Conservation (phyloP, 2,888 invertebrate species). For the Melanargia galathea region DNA sequence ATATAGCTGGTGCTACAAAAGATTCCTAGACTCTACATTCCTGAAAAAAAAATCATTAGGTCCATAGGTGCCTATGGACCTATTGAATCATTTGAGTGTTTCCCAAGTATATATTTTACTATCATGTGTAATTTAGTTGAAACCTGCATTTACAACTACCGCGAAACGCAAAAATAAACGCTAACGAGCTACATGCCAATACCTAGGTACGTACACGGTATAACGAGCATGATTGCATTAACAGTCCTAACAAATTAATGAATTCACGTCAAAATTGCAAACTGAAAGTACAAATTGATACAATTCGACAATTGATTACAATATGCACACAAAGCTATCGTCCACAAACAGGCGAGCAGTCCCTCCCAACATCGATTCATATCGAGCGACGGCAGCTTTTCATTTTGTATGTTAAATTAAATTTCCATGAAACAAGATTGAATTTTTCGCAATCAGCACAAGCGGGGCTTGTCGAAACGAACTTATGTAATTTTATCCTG, state of each 20-base stretch:
- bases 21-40: too few species aligned
- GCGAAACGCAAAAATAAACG: conserved; percentile 27
- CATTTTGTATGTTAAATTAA: conserved; percentile 82
- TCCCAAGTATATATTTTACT: not conserved
- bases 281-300: conserved; percentile 76
- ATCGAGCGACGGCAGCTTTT: conserved; percentile 76
- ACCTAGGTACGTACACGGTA: conserved; percentile 38
- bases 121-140: conserved; percentile 1
- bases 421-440: conserved; percentile 82
- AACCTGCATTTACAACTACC: conserved; percentile 11
- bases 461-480: conserved; percentile 58
- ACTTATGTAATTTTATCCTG: conserved; percentile 53
- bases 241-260: conserved; percentile 67
- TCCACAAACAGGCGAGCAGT: conserved; percentile 78
- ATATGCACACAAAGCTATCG: conserved; percentile 76
- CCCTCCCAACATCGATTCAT: conserved; percentile 76
- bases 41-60: too few species aligned
- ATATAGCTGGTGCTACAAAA: too few species aligned
- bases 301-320: conserved; percentile 79
- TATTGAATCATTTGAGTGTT: too few species aligned
- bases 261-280: conserved; percentile 76
- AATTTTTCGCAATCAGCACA: conserved; percentile 81
- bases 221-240: conserved; percentile 50
- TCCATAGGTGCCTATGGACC: too few species aligned
- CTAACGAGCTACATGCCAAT: conserved; percentile 28